Base-by-base conservation (phyloP, 1,140 invertebrate species). In the Sweltsa coloradensis region DNA sequence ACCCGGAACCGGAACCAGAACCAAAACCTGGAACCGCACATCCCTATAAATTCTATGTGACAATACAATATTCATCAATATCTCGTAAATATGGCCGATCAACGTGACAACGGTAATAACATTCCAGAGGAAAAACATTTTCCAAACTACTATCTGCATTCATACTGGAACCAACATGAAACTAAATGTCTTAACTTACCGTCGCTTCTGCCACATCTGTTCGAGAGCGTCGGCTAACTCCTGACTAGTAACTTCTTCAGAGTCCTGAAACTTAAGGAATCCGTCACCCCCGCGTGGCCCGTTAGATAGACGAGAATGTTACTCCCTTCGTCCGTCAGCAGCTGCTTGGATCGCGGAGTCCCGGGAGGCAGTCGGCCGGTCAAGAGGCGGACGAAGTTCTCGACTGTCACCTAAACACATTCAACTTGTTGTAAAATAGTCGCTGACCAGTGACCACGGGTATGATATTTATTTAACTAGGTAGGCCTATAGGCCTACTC, bases 201-300 rank as follows among this genome's bases (percentile, higher is more conserved):
- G 82, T 65, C 85, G 78, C 63, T 97, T 97, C 58, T 98, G 90
- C 88, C 92, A 97, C 97, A 99, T 99, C 69, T 99, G 95, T 64
- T 99, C 92, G 50, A 99, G 77, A 23, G 96, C 95, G 78, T 99
- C 94, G 14, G 93, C 95, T 52, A 99, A 69, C 63, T 99, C 97
- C 59, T 96, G 86, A 68, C 89, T 96, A n/a, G 95, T 98, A 9
- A 99, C 90, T 72, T 99, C 97, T 66, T 98, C 94, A 1, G 93
- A 89, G 68, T 99, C 97, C 74, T 99, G 97, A 63, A 99, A 99
- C 66, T 99, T 99, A 0, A 99, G 69, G 62, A 99, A 99, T 0
- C 95, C 95, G 73, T 99, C 95, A 25, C 96, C 97, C 14, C 97
- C 97, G 42, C 81, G 71, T 99, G 97, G 0, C 95, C 93, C 51